Base-by-base conservation (phyloP, 2,797 vertebrate species). In the Sarcoramphus papa region DNA sequence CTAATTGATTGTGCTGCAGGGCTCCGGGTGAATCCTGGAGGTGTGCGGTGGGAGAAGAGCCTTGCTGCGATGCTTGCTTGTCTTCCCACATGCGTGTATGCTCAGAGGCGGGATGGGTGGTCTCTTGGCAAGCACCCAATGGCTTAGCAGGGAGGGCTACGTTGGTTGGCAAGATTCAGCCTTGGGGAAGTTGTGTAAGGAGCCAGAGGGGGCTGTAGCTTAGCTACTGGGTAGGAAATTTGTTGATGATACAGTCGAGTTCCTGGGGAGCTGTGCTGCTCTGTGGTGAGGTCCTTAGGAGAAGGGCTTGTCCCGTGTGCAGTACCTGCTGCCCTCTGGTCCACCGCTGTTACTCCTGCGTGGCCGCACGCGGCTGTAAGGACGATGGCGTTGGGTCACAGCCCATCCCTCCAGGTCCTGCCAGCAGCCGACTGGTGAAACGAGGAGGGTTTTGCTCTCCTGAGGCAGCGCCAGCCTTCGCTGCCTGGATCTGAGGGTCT, bases 11-110 rank as follows among this genome's bases (percentile, higher is more conserved):
- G 41, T 43, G 43, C 53, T 25, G 23, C n/a, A 3, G 81, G 56
- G 9, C n/a, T 28, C 30, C 0, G 22, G 45, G 54, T 41, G 80
- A 37, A 14, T 27, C 21, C 48, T 40, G 60, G 72, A 41, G 65
- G 35, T 7, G 59, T 15, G 47, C 0, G 5, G 65, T 35, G 59
- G 53, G 60, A 40, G 69, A 62, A 30, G 33, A 67, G 67, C 51
- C 20, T 31, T 31, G 60, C 60, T n/a, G 47, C 1, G 1, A 2
- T 16, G 13, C 45, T 23, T 5, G 37, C 57, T n/a, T 19, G 6
- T 40, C 69, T 54, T 35, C 41, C 28, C 30, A 19, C 11, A 2
- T 2, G 23, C 2, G 0, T 10, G 20, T 6, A 1, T 4, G 65
- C 40, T 65, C 85, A 15, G 51, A 69, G 50, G 24, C 2, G 33